Evolutionary conservation across 30 jellyfish, hydroid and myxozoan species (phyloP).

Genomic region (Clytia hemisphaerica): DNA sequence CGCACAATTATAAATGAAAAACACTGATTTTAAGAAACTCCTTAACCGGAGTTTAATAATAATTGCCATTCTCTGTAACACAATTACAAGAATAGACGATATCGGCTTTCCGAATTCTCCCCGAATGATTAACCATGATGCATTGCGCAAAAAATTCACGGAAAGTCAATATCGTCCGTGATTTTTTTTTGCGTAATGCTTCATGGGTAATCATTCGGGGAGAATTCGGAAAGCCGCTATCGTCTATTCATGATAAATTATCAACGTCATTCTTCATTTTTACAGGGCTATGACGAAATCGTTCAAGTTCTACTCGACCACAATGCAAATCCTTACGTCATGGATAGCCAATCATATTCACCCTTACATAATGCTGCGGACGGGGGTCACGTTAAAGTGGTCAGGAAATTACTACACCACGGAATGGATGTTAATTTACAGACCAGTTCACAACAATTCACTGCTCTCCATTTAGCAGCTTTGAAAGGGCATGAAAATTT

Average conservation of each 20-base stretch:
- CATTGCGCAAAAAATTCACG: too few relatives aligned
- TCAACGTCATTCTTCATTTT: not conserved
- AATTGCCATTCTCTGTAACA: too few relatives aligned
- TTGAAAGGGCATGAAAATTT: slow-evolving; percentile 30
- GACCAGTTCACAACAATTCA: slow-evolving; percentile 26
- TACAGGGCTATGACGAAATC: slow-evolving; percentile 66
- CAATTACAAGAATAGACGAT: too few relatives aligned
- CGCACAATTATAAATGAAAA: too few relatives aligned
- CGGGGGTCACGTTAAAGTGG: slow-evolving; percentile 61
- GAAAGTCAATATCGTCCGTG: too few relatives aligned
- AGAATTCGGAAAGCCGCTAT: too few relatives aligned
- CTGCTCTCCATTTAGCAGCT: slow-evolving; percentile 77
- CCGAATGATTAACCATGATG: too few relatives aligned
- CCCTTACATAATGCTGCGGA: slow-evolving; percentile 77
- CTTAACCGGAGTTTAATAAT: too few relatives aligned
- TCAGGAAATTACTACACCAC: slow-evolving; percentile 19
- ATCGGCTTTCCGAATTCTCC: too few relatives aligned
- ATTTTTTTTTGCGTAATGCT: too few relatives aligned
- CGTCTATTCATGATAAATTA: not conserved
- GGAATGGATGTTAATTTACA: slow-evolving; percentile 56
- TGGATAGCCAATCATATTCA: slow-evolving; percentile 33
- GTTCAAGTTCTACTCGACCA: slow-evolving; percentile 41
- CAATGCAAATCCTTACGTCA: slow-evolving; percentile 48
- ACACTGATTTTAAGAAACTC: too few relatives aligned
- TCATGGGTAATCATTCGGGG: too few relatives aligned